Percentiles rank a stretch among this genome's conserved stretches.
phyloP scores from a whole-genome alignment of 2,888 invertebrate species.

The Hydraecia micacea region DNA sequence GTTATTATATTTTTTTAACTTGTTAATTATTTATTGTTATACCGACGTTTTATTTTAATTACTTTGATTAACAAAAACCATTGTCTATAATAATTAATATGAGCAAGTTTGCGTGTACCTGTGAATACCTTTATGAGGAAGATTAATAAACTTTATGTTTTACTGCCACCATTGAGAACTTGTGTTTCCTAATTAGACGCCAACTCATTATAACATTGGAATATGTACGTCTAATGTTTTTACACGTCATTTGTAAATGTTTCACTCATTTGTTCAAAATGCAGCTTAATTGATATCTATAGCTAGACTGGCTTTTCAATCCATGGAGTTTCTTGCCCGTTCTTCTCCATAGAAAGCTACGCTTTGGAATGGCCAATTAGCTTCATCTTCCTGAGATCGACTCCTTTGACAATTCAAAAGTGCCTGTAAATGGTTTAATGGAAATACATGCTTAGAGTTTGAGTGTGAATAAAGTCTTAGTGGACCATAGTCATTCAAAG shows the following conservation, averaged over 20 bases:
- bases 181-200: conserved; percentile 49
- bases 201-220: conserved; percentile 10
- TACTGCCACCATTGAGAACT: conserved; percentile 42
- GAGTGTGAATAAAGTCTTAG: neutral
- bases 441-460: too few relatives aligned
- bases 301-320: neutral
- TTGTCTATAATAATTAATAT: conserved; percentile 34
- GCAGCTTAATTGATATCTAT: neutral
- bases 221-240: conserved; percentile 3
- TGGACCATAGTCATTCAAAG: neutral
- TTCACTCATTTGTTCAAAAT: neutral
- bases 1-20: neutral
- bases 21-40: conserved; percentile 9
- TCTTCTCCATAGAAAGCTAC: neutral
- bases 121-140: conserved; percentile 45
- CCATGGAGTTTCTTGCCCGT: neutral
- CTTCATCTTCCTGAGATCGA: too few relatives aligned
- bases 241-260: neutral
- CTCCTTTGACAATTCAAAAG: too few relatives aligned
- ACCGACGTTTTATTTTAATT: conserved; percentile 13
- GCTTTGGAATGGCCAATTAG: neutral
- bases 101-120: conserved; percentile 8
- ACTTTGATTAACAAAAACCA: conserved; percentile 32
- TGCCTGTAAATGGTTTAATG: too few relatives aligned
- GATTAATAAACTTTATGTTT: conserved; percentile 59